phyloP scores from a whole-genome alignment of 2,888 invertebrate genomes.

The Vesta saturnalis region DNA sequence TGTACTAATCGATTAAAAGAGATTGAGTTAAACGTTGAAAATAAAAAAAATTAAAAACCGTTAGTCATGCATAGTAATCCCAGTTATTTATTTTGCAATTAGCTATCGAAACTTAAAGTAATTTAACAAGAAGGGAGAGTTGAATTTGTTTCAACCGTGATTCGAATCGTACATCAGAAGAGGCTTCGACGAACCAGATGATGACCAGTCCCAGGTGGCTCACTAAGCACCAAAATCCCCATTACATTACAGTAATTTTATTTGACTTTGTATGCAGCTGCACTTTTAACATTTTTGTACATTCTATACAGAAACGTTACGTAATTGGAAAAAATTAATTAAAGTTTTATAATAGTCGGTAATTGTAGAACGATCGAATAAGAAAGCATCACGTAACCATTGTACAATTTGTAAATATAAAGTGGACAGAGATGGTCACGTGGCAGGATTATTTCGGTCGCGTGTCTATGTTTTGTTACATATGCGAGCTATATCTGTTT shows the following conservation, averaged over 20 bases:
- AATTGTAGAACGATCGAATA: conserved; percentile 49
- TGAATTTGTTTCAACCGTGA: conserved; percentile 36
- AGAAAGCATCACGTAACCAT: conserved; percentile 45
- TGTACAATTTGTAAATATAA: conserved; percentile 49
- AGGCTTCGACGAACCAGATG: conserved; percentile 44
- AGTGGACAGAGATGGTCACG: conserved; percentile 47
- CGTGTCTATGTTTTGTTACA: conserved; percentile 52
- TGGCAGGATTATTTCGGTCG: conserved; percentile 51
- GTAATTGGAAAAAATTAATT: conserved; percentile 12
- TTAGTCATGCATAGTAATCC: background rate
- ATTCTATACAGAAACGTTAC: background rate
- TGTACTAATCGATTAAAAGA: no score
- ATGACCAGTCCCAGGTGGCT: conserved; percentile 49
- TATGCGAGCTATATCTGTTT: conserved; percentile 32
- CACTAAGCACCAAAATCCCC: conserved; percentile 38
- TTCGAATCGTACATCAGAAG: conserved; percentile 40
- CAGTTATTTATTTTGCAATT: background rate
- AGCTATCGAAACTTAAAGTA: conserved; percentile 15
- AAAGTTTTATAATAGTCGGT: conserved; percentile 39
- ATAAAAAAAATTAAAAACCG: background rate
- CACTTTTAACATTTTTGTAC: conserved; percentile 13
- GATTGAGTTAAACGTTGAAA: no score
- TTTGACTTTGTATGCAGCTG: conserved; percentile 27
- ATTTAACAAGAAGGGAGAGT: conserved; percentile 13
- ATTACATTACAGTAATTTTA: conserved; percentile 33